Evolutionary conservation across 2,797 vertebrate species (phyloP), one percentile per base, ranked within the genome.

Genomic region (Spondyliosoma cantharus): DNA sequence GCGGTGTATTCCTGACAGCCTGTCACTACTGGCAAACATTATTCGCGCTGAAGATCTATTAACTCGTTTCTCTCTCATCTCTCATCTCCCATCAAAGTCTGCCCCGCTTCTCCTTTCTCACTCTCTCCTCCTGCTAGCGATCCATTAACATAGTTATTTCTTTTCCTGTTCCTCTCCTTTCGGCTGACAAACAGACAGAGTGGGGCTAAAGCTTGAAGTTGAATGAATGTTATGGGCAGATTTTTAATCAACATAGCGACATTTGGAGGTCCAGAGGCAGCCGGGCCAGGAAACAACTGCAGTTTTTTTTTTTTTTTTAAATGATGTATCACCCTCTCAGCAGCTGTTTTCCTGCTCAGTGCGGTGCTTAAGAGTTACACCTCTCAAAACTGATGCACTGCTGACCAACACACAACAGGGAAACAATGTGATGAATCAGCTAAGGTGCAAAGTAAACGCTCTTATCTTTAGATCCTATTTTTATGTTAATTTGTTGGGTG

Each of bases 231-330:
- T 74, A 68, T 3, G 50, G 48, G 24, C 69, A 54, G 63, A 77
- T 78, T 81, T 79, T 65, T 87, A 83, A 90, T 88, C 72, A 79
- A 83, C 71, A 86, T 86, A 85, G 86, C 67, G 70, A 45, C 46
- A 69, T 81, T 76, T 71, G 29, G 53, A 64, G 27, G 56, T 70
- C 71, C 46, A 46, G 78, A 15, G 42, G 66, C 69, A 56, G 80
- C 57, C 45, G 12, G 66, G 12, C 22, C 43, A 12, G n/a, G 67
- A 76, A 89, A 76, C 76, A 82, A 67, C 3, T 24, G 71, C 57
- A 22, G 2, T 77, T 76, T 83, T 77, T 83, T n/a, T n/a, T 37
- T 9, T n/a, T n/a, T 37, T 9, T 37, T 37, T 1, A 60, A 59
- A 80, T 78, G 54, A 87, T 74, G 64, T 37, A 78, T 85, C 3